A percentile compares a stretch with the other conserved stretches of the same genome.
phyloP scores from a whole-genome alignment of 2,113 vertebrate species.

The Mungos mungo region DNA sequence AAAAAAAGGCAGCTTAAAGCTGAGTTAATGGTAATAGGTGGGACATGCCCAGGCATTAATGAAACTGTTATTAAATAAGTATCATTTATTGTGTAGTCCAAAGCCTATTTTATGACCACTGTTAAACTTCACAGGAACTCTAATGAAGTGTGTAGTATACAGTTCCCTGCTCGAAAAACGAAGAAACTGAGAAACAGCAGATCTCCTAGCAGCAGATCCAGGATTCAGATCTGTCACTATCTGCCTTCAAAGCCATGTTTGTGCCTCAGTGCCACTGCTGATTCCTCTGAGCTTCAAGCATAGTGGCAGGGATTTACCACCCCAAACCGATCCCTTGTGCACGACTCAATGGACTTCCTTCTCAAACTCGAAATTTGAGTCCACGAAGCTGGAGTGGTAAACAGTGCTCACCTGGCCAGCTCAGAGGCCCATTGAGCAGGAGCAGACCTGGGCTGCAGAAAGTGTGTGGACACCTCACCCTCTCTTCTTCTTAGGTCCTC shows the following conservation, averaged over 20 bases:
- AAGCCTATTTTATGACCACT: slow-evolving; percentile 6
- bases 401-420: neutral
- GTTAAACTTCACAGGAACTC: slow-evolving; percentile 9
- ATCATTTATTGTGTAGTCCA: neutral
- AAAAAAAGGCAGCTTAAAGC: neutral
- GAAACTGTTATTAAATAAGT: neutral
- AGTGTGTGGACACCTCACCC: neutral
- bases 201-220: neutral
- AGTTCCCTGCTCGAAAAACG: neutral
- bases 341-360: neutral
- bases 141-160: neutral
- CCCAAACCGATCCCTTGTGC: neutral
- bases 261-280: neutral
- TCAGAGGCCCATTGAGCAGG: neutral
- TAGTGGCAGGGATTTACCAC: neutral
- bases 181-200: neutral
- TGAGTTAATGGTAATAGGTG: neutral
- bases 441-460: neutral
- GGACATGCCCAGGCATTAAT: neutral
- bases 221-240: neutral
- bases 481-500: neutral
- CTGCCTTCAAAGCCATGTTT: neutral
- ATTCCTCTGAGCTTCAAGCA: neutral
- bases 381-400: neutral
- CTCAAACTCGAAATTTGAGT: neutral